These are phyloP conservation scores for Phortica magna DNA, from an alignment of 2,888 invertebrate species.

Conservation along the genomic window DNA sequence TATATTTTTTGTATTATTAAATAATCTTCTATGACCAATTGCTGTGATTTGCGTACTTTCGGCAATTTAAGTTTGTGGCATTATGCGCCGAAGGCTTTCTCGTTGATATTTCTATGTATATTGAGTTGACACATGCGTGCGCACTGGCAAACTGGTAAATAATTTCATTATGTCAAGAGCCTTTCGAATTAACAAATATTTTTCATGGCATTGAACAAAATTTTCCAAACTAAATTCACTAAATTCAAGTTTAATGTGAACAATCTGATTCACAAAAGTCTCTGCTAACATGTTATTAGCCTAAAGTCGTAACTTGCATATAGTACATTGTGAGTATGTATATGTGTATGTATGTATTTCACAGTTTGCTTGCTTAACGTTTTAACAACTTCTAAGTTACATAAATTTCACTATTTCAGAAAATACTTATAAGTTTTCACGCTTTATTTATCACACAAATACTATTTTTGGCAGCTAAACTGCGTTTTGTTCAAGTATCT, in stretches of 20 bases:
- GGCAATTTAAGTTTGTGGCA: too few species aligned
- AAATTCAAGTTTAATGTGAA: not conserved
- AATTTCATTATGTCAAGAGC: too few species aligned
- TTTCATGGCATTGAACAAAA: too few species aligned
- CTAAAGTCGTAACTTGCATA: too few species aligned
- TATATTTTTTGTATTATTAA: conserved; percentile 30
- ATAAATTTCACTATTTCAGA: too few species aligned
- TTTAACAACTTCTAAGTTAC: too few species aligned
- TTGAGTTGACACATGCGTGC: not conserved
- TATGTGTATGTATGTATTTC: too few species aligned
- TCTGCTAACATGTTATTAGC: too few species aligned
- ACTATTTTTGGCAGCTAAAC: not conserved
- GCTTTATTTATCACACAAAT: not conserved
- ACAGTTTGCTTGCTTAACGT: too few species aligned
- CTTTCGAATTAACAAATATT: not conserved
- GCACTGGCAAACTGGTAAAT: not conserved
- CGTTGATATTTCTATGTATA: not conserved
- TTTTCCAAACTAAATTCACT: not conserved
- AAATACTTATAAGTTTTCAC: not conserved
- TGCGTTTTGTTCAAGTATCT: not conserved
- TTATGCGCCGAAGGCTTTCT: not conserved
- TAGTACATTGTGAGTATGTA: too few species aligned
- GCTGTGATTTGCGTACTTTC: too few species aligned
- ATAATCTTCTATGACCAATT: not conserved
- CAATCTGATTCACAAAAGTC: not conserved